Percentiles rank a stretch among this genome's conserved stretches.
Evolutionary conservation across 2,797 vertebrate genomes (phyloP).

Genomic region (Taeniopygia guttata): DNA sequence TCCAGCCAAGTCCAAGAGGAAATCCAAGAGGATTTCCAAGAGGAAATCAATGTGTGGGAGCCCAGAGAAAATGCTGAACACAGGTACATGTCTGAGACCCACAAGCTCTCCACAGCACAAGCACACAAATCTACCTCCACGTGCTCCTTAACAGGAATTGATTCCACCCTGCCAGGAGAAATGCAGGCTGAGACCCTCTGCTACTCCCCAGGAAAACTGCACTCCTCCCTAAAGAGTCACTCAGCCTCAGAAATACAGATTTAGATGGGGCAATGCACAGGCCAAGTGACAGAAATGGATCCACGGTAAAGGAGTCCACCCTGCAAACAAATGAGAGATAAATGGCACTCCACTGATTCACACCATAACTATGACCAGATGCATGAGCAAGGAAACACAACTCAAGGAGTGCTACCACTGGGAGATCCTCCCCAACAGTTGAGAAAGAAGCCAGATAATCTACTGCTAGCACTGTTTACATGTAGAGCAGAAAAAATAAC

Average conservation of each 20-base stretch:
- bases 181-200: background rate
- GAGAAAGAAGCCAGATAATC: background rate
- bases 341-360: background rate
- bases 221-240: background rate
- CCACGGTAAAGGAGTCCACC: background rate
- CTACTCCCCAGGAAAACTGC: background rate
- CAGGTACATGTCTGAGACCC: background rate
- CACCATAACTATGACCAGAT: too few relatives aligned
- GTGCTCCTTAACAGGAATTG: background rate
- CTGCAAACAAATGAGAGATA: background rate
- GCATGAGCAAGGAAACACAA: background rate
- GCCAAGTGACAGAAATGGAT: background rate
- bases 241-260: background rate
- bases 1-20: background rate
- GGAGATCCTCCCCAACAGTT: rapidly evolving
- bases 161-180: background rate
- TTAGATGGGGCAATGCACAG: background rate
- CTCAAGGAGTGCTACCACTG: background rate
- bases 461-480: background rate
- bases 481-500: background rate
- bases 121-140: background rate
- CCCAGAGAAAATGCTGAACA: background rate
- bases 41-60: background rate
- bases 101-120: background rate
- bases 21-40: too few relatives aligned